These are phyloP conservation scores for Megalops atlanticus DNA, from an alignment of 2,113 vertebrate genomes.

Conservation along the genomic window DNA sequence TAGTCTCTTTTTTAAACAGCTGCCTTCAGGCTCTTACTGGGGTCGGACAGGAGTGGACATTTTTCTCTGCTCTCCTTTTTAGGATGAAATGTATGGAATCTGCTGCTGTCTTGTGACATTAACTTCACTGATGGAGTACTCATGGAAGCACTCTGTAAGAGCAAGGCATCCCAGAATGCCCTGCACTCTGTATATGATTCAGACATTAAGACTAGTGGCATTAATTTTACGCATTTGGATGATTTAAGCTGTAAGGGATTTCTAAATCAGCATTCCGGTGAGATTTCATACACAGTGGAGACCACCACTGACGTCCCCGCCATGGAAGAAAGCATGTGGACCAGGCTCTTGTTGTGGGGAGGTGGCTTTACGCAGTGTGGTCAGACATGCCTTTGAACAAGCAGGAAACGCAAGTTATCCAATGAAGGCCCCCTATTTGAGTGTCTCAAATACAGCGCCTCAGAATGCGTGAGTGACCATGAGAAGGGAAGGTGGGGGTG, in stretches of 20 bases:
- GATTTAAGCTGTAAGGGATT: too few relatives aligned
- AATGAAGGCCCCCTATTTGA: too few relatives aligned
- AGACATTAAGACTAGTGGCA: neutral
- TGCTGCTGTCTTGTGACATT: neutral
- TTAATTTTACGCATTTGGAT: neutral
- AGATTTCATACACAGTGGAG: neutral
- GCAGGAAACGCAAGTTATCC: neutral
- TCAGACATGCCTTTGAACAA: neutral
- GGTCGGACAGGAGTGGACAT: neutral
- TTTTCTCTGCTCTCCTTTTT: neutral
- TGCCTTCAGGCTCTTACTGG: neutral
- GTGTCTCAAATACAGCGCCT: constrained; percentile 38
- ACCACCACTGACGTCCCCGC: neutral
- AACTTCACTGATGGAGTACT: neutral
- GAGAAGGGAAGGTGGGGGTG: constrained; percentile 22
- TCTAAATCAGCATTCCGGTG: neutral
- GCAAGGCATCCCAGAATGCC: neutral
- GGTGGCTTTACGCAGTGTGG: neutral
- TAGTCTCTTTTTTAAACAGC: neutral
- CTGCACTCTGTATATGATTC: neutral
- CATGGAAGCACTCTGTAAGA: too few relatives aligned
- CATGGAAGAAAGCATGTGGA: neutral
- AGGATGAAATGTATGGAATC: neutral
- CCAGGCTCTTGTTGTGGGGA: neutral
- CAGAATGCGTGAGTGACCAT: constrained; percentile 45